Evolutionary conservation across 2,888 invertebrate genomes (phyloP), one percentile per base, ranked within the genome.

Genomic region (Lithophane ornitopus): DNA sequence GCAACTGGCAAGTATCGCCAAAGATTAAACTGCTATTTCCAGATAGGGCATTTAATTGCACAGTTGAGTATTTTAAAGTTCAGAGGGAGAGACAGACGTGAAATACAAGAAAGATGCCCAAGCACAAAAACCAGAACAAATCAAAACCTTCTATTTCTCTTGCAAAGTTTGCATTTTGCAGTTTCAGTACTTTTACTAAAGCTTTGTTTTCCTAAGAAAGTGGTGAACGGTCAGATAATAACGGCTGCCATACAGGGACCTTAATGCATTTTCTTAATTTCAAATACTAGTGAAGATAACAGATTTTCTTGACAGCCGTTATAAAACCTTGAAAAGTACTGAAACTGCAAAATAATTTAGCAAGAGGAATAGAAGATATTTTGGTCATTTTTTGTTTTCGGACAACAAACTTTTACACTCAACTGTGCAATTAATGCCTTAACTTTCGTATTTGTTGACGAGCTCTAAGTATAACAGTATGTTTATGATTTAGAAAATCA

Each of bases 1-100:
- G 84, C 88, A 73, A 79, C 84, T 70, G 77, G 84, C 86, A 82
- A 74, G 73, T 66, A 62, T 81, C 78, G 80, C 7, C 91, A 92
- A 80, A 90, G 90, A 91, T 63, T 87, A 89, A 67, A 76, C 66
- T 46, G 34, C 46, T 54, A 46, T 41, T 61, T 52, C 12, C 69
- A 86, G 88, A 80, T 12, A 22, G 19, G 71, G 6, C 73, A 75
- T 66, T 66, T 58, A 3, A 28, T 16, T 58, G 28, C 19, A 58
- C 19, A 28, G 28, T 58, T 58, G 58, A 58, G 1, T 59, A 34
- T 34, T 34, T 9, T 19, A 0, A 34, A 59, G 19, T 34, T 34
- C 9, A 4, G 9, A 28, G 4, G 19, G 4, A 59, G 19, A 16
- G 3, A 19, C 16, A 59, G 11, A 26, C 16, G 26, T 41, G 4